These are phyloP conservation scores for Sturnira hondurensis DNA, from an alignment of 2,113 vertebrate genomes.

Conservation along the genomic window DNA sequence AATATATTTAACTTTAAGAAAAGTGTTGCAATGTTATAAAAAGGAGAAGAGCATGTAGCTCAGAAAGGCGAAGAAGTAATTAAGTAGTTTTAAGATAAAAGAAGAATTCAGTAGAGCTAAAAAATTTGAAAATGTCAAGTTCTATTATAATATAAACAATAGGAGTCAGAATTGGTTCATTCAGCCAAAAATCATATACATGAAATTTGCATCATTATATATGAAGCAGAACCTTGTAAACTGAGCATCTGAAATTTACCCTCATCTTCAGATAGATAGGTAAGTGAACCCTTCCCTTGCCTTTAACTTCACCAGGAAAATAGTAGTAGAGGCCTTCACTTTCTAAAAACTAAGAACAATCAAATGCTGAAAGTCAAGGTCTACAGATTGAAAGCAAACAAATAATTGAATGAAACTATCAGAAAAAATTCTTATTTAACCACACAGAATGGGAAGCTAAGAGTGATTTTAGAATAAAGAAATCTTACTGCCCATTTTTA, in stretches of 20 bases:
- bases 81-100: background rate
- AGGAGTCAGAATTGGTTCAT: background rate
- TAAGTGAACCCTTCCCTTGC: background rate
- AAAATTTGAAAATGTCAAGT: background rate
- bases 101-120: slow-evolving; percentile 7
- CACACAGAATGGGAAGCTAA: background rate
- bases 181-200: background rate
- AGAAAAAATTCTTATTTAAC: slow-evolving; percentile 16
- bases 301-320: slow-evolving; percentile 31
- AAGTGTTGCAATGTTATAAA: background rate
- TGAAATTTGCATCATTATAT: background rate
- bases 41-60: background rate
- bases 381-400: slow-evolving; percentile 5
- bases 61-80: background rate
- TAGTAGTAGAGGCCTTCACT: background rate
- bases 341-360: background rate
- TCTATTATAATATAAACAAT: background rate
- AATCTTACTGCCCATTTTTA: background rate
- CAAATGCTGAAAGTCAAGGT: slow-evolving; percentile 7
- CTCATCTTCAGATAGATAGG: background rate
- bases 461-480: slow-evolving; percentile 9
- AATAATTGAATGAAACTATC: slow-evolving; percentile 10
- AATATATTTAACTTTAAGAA: background rate
- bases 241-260: background rate
- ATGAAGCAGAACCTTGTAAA: background rate